Conservation (phyloP, 2,113 vertebrate species). For the Baryphthengus martii region DNA sequence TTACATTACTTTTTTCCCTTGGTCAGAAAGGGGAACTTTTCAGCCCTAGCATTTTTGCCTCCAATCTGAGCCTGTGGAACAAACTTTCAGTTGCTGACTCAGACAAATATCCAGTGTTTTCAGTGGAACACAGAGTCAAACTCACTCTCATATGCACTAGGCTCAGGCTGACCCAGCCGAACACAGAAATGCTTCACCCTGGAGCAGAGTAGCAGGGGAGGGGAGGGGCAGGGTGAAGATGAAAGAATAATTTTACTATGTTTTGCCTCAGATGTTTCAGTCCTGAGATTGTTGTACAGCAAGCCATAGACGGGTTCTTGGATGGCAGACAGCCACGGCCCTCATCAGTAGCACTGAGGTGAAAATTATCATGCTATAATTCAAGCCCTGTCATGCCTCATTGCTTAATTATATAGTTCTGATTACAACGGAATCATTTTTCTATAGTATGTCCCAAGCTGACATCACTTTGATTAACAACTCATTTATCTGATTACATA, state of each 20-base stretch:
- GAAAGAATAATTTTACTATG: background rate
- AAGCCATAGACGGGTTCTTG: background rate
- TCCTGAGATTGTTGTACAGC: background rate
- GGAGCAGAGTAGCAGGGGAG: background rate
- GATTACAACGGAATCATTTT: slow-evolving; percentile 66
- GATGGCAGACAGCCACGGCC: slow-evolving; percentile 43
- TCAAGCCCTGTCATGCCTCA: slow-evolving; percentile 65
- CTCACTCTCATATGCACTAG: background rate
- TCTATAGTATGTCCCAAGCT: slow-evolving; percentile 64
- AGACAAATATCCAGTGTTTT: background rate
- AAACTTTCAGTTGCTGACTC: slow-evolving; percentile 16
- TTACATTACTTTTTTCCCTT: background rate
- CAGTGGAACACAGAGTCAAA: background rate
- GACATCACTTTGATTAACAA: slow-evolving; percentile 70
- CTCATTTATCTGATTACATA: slow-evolving; percentile 69
- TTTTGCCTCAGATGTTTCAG: slow-evolving; percentile 44
- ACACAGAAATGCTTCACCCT: slow-evolving; percentile 21
- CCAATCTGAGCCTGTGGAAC: background rate
- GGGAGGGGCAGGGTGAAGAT: background rate
- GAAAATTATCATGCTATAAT: slow-evolving; percentile 53
- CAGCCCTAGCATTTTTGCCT: background rate
- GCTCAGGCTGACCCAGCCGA: slow-evolving; percentile 13
- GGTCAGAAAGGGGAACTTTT: slow-evolving; percentile 4
- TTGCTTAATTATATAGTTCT: slow-evolving; percentile 63
- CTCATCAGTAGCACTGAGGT: slow-evolving; percentile 46